Conservation (phyloP, 2,113 vertebrate genomes). For the Ursus arctos region DNA sequence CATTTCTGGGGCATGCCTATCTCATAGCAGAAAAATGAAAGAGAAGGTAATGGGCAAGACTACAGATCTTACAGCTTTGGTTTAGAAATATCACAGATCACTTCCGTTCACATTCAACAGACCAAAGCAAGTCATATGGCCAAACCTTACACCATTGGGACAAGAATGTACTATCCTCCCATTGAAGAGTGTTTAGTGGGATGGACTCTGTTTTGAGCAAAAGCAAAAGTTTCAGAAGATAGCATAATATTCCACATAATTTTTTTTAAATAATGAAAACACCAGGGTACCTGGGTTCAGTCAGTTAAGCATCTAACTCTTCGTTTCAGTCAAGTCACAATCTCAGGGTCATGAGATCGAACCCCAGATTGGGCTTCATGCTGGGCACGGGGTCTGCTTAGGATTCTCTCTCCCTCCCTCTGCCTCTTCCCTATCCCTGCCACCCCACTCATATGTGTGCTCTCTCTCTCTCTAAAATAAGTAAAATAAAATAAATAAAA, state of each 20-base stretch:
- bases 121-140: neutral
- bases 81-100: neutral
- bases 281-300: neutral
- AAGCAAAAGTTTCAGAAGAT: neutral
- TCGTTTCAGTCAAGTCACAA: neutral
- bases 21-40: neutral
- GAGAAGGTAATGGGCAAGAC: neutral
- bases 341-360: neutral
- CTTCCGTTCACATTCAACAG: neutral
- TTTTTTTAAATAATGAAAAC: neutral
- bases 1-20: neutral
- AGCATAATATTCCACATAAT: neutral
- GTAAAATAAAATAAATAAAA: neutral
- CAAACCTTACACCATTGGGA: neutral
- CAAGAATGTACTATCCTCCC: neutral
- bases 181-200: neutral
- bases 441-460: neutral
- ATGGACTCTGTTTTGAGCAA: neutral
- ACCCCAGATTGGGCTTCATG: neutral
- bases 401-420: neutral
- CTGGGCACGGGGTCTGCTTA: neutral
- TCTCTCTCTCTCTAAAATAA: neutral
- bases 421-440: neutral
- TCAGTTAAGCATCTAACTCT: neutral
- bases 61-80: neutral